Conservation (phyloP, 2,113 vertebrate genomes). For the Speoplatyrhinus poulsoni region DNA sequence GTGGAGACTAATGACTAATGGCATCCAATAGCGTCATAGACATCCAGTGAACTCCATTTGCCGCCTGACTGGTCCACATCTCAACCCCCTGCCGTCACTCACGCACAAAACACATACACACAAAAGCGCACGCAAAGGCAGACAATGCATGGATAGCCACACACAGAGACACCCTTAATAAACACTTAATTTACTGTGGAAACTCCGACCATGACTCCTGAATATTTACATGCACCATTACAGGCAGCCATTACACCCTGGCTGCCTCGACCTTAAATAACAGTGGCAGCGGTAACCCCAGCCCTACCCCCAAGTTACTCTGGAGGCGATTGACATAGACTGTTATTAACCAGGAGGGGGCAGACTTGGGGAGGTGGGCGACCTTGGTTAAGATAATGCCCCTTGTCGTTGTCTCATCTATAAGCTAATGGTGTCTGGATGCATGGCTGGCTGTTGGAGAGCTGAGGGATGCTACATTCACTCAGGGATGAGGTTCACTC, state of each 20-base stretch:
- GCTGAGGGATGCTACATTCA: neutral
- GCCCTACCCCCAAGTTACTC: neutral
- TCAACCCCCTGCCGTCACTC: slow-evolving; percentile 18
- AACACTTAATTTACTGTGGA: slow-evolving; percentile 12
- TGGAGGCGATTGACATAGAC: slow-evolving; percentile 9
- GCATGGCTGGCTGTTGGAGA: slow-evolving; percentile 24
- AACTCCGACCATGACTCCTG: slow-evolving; percentile 39
- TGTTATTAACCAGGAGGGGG: slow-evolving; percentile 55
- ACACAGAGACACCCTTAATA: slow-evolving; percentile 10
- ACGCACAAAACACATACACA: neutral
- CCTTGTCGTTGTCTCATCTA: slow-evolving; percentile 58
- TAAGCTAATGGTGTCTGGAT: slow-evolving; percentile 61
- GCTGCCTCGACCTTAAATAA: slow-evolving; percentile 52
- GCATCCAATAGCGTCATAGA: slow-evolving; percentile 9
- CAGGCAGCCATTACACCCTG: slow-evolving; percentile 29
- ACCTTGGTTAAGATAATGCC: slow-evolving; percentile 61
- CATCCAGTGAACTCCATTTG: slow-evolving; percentile 40
- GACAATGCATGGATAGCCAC: neutral
- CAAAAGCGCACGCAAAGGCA: slow-evolving; percentile 11
- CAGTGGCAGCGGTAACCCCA: neutral
- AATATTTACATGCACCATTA: slow-evolving; percentile 35
- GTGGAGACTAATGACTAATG: slow-evolving; percentile 3
- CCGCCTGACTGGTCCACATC: slow-evolving; percentile 24
- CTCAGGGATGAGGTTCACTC: too few relatives aligned
- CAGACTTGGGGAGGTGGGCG: slow-evolving; percentile 55